Evolutionary conservation across 2,113 vertebrate species (phyloP).

Genomic region (Casuarius casuarius): DNA sequence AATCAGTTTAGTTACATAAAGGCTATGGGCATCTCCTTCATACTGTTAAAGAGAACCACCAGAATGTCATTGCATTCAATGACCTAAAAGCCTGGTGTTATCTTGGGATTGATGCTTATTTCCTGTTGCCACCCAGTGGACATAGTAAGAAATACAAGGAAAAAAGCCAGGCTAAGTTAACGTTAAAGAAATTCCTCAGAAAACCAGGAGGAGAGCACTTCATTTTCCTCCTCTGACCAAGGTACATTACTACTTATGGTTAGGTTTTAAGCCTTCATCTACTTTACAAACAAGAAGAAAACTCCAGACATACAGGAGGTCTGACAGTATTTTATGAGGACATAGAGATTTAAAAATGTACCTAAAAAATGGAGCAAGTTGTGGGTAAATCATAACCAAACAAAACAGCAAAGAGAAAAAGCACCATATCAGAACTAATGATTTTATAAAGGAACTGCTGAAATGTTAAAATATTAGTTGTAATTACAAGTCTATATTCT

Average conservation of each 20-base stretch:
- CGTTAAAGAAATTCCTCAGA: neutral
- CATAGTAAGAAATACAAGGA: neutral
- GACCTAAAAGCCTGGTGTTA: neutral
- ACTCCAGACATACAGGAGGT: neutral
- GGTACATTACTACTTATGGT: neutral
- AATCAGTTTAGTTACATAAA: neutral
- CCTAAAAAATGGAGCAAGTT: neutral
- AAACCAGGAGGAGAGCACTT: neutral
- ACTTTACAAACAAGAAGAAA: neutral
- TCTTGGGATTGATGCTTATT: neutral
- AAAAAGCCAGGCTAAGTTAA: neutral
- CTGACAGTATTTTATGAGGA: neutral
- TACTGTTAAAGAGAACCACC: neutral
- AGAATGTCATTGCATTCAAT: neutral
- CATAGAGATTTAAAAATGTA: neutral
- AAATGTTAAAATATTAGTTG: neutral
- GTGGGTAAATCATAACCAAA: neutral
- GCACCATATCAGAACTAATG: neutral
- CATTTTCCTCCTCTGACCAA: neutral
- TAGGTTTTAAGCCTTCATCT: neutral
- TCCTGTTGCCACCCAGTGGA: slow-evolving; percentile 28
- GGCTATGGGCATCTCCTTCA: neutral
- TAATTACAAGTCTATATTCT: neutral
- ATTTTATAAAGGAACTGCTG: neutral
- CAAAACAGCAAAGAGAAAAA: neutral